Base-by-base conservation (phyloP, 2,797 vertebrate species). In the Gambusia yucatana region DNA sequence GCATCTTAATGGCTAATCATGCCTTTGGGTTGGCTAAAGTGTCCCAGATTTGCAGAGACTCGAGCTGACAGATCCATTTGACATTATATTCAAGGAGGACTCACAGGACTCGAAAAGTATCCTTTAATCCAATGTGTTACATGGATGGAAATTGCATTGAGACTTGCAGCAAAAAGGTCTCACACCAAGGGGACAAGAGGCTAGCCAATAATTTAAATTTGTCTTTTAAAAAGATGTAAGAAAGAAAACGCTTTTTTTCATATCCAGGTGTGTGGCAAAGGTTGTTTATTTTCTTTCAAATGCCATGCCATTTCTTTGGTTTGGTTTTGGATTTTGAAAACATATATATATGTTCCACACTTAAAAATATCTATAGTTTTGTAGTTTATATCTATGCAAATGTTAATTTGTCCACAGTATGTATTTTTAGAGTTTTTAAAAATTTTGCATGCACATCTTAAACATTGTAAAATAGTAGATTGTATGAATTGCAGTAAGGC, bases 11-110 rank as follows among this genome's bases (percentile, higher is more conserved):
- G 77, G 47, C 76, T 88, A 89, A 90, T 90, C 80, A 9, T 78
- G 86, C 88, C 79, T 86, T 72, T 83, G 89, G 88, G 86, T 82
- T 70, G 78, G 73, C 52, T 69, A 61, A 76, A 82, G 85, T 87
- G 85, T 88, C 89, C 89, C 88, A 91, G 90, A 90, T 93, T 92
- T 81, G 77, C 79, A 87, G 71, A 77, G 75, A 84, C 85, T 77
- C 70, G 67, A 75, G 85, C 83, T 91, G 91, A 93, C 88, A 73
- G 88, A 92, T 92, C 92, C 90, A 86, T 93, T 89, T 92, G 88
- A 92, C 93, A 89, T 90, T 82, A 86, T 84, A 85, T 91, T 89
- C 84, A 82, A 63, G 70, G 76, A 67, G 78, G 81, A 75, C 88
- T 87, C 79, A 57, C 71, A 86, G 84, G 87, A 86, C 79, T 88